Evolutionary conservation across 2,113 vertebrate genomes (phyloP), one percentile per base, ranked within the genome.

Genomic region (Toxotes jaculatrix): DNA sequence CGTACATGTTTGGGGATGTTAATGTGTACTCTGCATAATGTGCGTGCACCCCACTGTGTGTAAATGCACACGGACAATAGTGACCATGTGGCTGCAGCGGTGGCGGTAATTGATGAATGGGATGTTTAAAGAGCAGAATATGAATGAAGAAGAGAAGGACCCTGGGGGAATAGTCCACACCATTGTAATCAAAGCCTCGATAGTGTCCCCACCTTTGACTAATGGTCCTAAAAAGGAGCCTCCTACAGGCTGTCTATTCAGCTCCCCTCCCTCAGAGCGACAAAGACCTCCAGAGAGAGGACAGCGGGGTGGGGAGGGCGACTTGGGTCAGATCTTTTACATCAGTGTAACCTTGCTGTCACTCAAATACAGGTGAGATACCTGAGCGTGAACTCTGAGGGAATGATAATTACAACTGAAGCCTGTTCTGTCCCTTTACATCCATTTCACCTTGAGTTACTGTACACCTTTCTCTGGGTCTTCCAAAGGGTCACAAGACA

Each of bases 191-290:
- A 91, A 69, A 86, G 87, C 80, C 83, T 55, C 85, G 74, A 89
- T 87, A 74, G 89, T 84, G 85, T 85, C 83, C 87, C 85, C 43
- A 76, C 80, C 86, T 91, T 79, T 89, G 89, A 91, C 85, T 89
- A 91, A 91, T 89, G 87, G 74, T 64, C 74, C 78, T 66, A 83
- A 87, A 84, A 86, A 83, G 82, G 70, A 77, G 62, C 80, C 70
- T 84, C 84, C 80, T 80, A 87, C 38, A 47, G 79, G 49, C 60
- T 73, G 72, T 51, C 71, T 63, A 16, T 70, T 63, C 77, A 60
- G 51, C 63, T 83, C 68, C 68, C 42, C 2, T 10, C 27, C 19
- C 83, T 78, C 68, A 9, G 73, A 8, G 68, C 45, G 77, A 60
- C 21, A 12, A 43, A 34, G 72, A 60, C 77, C 77, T 59, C 80